Base-by-base conservation (phyloP, 2,888 invertebrate species). In the Hesperia comma region DNA sequence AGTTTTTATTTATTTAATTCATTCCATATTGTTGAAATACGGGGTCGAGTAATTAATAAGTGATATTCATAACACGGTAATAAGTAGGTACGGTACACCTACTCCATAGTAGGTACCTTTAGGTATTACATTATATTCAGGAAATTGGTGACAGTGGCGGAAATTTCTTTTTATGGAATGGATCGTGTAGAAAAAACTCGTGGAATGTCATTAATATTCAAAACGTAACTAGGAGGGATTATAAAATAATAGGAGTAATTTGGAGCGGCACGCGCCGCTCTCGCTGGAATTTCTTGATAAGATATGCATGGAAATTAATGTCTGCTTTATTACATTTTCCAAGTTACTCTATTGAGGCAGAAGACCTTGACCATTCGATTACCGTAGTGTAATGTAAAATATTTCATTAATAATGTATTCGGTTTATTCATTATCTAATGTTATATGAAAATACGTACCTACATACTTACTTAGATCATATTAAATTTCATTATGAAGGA, bases 221-320 rank as follows among this genome's bases (percentile, higher is more conserved):
- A 88, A 90, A 87, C 90, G 86, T 90, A 89, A 90, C 87, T 87
- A 86, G 87, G 91, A 89, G 90, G 92, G 88, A 90, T 92, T 92
- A 91, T 90, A 91, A 91, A 92, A 92, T 92, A 90, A 92, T 92
- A 92, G 90, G 86, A 92, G 92, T 91, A 91, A 91, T 91, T 91
- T 92, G 80, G 89, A 84, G 77, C 84, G 90, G 88, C 84, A 85
- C 83, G 86, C 84, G 72, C 70, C 75, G 72, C 76, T 74, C 76
- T 73, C 79, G 71, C 75, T 75, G 84, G 82, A 88, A 92, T 91
- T 87, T 82, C 87, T 82, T 84, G 83, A 85, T 86, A 88, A 89
- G 90, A 90, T 91, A 90, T 90, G 90, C 92, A 89, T 87, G 85
- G 83, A 88, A 90, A 87, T 88, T 66, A 66, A 89, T 90, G 86